Percentiles rank a stretch among this genome's conserved stretches.
Evolutionary conservation across 2,113 vertebrate genomes (phyloP).

Genomic region (Anhinga anhinga): DNA sequence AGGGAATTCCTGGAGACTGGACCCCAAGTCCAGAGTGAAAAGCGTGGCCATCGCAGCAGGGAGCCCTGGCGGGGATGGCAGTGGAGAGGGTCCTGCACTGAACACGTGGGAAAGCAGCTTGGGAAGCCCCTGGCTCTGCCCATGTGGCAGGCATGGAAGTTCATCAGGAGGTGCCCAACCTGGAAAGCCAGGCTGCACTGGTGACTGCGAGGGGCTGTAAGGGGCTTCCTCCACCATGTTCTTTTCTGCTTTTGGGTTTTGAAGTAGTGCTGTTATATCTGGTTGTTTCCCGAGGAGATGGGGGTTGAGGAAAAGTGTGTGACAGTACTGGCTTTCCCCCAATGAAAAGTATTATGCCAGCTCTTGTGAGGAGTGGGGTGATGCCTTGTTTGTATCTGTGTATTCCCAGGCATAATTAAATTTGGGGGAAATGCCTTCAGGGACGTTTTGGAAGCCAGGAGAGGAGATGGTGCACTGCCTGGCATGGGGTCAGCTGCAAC

Average conservation of each 20-base stretch:
- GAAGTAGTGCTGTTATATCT: neutral
- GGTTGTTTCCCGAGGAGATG: neutral
- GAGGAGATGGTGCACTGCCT: neutral
- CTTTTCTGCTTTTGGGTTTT: neutral
- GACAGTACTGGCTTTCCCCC: neutral
- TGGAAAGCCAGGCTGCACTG: neutral
- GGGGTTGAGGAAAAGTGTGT: neutral
- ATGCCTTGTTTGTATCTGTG: neutral
- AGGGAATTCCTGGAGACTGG: neutral
- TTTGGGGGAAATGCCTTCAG: neutral
- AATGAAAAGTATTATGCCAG: neutral
- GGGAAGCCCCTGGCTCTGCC: neutral
- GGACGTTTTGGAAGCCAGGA: neutral
- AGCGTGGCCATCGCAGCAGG: neutral
- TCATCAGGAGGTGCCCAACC: neutral
- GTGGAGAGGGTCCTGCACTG: rapidly evolving
- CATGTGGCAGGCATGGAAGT: neutral
- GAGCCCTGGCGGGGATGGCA: neutral
- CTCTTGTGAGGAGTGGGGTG: neutral
- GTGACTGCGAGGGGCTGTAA: neutral
- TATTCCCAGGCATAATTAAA: neutral
- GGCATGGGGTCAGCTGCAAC: rapidly evolving
- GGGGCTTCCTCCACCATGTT: neutral
- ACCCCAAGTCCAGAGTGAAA: neutral
- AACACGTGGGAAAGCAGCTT: rapidly evolving